phyloP scores from a whole-genome alignment of 2,113 vertebrate species.

The Cyprinodon variegatus region DNA sequence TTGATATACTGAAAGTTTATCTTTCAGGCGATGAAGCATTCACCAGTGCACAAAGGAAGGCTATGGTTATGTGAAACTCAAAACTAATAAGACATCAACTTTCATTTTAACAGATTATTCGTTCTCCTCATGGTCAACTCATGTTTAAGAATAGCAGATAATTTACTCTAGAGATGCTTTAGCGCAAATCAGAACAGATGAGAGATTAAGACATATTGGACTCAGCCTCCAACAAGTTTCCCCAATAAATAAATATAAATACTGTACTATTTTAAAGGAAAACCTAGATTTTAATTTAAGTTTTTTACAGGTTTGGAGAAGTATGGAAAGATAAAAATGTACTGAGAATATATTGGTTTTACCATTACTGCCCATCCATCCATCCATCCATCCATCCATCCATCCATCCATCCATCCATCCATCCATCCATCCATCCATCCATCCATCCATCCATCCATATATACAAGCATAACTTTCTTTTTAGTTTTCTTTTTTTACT shows the following conservation, averaged over 20 bases:
- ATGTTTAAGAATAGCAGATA: constrained; percentile 48
- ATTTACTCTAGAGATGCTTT: constrained; percentile 68
- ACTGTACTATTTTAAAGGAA: constrained; percentile 42
- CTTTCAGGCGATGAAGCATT: constrained; percentile 58
- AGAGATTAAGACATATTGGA: constrained; percentile 55
- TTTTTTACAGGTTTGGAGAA: not conserved
- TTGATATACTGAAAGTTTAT: constrained; percentile 74
- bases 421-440: not conserved
- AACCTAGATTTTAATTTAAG: constrained; percentile 23
- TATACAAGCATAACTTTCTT: too few relatives aligned
- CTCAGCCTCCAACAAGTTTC: constrained; percentile 27
- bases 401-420: not conserved
- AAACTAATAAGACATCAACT: constrained; percentile 60
- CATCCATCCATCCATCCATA: not conserved
- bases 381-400: not conserved
- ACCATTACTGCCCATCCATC: not conserved
- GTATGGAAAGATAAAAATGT: not conserved
- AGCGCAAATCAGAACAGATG: constrained; percentile 70
- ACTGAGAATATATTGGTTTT: too few relatives aligned
- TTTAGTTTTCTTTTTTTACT: too few relatives aligned
- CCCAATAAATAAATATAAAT: constrained; percentile 32
- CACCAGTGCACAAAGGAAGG: constrained; percentile 53
- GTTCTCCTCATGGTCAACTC: constrained; percentile 41
- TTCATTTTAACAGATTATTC: constrained; percentile 64
- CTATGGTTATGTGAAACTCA: constrained; percentile 60